Conservation (phyloP, 2,113 vertebrate genomes). For the Peucedramus taeniatus region DNA sequence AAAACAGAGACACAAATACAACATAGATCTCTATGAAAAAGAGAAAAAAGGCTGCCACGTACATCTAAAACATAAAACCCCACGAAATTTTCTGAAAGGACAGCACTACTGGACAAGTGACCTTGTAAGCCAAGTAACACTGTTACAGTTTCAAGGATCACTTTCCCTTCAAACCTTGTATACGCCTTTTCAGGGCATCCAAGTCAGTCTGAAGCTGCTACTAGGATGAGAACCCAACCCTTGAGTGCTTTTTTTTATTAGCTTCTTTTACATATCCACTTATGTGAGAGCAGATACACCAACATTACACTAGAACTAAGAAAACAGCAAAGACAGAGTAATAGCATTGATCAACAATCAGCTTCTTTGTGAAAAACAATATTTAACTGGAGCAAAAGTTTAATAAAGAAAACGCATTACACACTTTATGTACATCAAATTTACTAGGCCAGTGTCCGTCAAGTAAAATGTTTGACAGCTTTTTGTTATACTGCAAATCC, state of each 20-base stretch:
- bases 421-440: neutral
- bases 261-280: neutral
- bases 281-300: neutral
- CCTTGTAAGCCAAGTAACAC: neutral
- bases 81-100: neutral
- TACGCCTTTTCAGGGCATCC: neutral
- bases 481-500: neutral
- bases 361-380: neutral
- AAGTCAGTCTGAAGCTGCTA: neutral
- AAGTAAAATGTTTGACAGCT: neutral
- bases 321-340: neutral
- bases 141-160: neutral
- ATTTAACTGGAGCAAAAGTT: neutral
- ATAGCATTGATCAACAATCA: neutral
- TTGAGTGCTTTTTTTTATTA: neutral
- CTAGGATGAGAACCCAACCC: neutral
- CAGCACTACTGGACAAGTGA: neutral
- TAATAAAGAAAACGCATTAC: neutral
- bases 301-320: neutral
- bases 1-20: neutral
- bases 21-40: neutral
- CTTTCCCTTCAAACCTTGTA: neutral
- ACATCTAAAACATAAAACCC: neutral
- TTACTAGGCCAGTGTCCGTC: neutral
- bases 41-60: neutral